Base-by-base conservation (phyloP, 1,140 invertebrate genomes). In the Stegodyphus mimosarum region DNA sequence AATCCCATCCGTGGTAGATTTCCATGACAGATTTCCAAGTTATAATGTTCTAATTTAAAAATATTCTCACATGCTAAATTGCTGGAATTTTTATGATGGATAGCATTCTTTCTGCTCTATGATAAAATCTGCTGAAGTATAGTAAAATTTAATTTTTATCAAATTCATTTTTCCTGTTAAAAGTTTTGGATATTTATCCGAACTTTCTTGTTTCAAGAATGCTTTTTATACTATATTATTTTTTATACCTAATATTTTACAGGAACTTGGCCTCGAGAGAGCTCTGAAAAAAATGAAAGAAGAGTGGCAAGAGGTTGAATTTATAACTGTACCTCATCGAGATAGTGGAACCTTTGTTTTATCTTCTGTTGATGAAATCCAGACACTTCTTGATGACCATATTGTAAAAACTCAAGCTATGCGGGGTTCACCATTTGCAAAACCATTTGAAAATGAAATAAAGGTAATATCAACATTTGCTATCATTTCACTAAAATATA, bases 331-430 rank as follows among this genome's bases (percentile, higher is more conserved):
- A 87, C 91, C 92, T 0, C 96, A 95, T 89, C 94, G 96, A 88
- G 97, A 99, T 90, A 96, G 96, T 2, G 97, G 97, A 33, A 98
- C 97, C 1, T 95, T 94, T 88, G 96, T 99, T 87, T 91, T 99
- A 84, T 95, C 96, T 1, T 94, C 95, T 79, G 93, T 98, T 3
- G 97, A 99, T 91, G 97, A 98, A 88, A 98, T 99, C 89, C 97
- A 99, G 91, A 91, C 97, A 13, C 90, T 98, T 60, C 90, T 99
- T 17, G 98, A 99, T 90, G 97, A 99, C 91, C 97, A 99, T 90
- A 95, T 99, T 87, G 95, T 98, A 7, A 99, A 99, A 91, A 97
- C 97, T 9, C 97, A 98, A 90, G 98, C 97, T 1, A 99, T 99
- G 96, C 95, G 98, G 90, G 97, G 97, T 88, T 99, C 97, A 10